A percentile compares a stretch with the other conserved stretches of the same genome.
phyloP scores from a whole-genome alignment of 2,888 invertebrate genomes.

The Mythimna ferrago region DNA sequence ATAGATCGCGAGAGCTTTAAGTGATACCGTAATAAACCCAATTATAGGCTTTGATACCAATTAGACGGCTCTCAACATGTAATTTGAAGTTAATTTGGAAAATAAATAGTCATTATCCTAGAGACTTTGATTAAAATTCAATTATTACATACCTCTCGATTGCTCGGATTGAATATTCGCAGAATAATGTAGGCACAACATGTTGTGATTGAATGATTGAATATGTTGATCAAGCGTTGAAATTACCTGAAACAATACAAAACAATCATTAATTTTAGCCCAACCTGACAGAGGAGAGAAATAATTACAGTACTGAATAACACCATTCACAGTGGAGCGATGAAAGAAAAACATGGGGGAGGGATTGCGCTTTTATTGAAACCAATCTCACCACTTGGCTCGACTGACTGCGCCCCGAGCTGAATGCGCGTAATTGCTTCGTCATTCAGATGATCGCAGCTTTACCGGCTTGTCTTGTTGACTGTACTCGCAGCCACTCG shows the following conservation, averaged over 20 bases:
- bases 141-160: slow-evolving; percentile 12
- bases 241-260: slow-evolving; percentile 80
- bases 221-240: slow-evolving; percentile 30
- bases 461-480: slow-evolving; percentile 86
- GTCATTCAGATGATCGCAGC: slow-evolving; percentile 89
- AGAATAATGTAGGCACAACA: slow-evolving; percentile 8
- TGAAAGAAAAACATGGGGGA: slow-evolving; percentile 90
- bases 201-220: slow-evolving; percentile 21
- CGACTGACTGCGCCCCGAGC: slow-evolving; percentile 84
- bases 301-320: slow-evolving; percentile 79
- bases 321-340: slow-evolving; percentile 86
- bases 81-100: slow-evolving; percentile 28
- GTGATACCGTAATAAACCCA: slow-evolving; percentile 54
- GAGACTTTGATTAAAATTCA: slow-evolving; percentile 14
- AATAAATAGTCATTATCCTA: slow-evolving; percentile 25
- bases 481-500: slow-evolving; percentile 82
- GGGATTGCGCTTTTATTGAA: slow-evolving; percentile 89
- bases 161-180: slow-evolving; percentile 12
- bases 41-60: slow-evolving; percentile 40
- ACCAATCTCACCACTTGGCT: slow-evolving; percentile 89
- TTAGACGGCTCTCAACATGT: slow-evolving; percentile 31
- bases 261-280: slow-evolving; percentile 58
- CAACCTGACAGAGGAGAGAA: slow-evolving; percentile 48
- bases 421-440: slow-evolving; percentile 89
- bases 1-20: slow-evolving; percentile 54